Base-by-base conservation (phyloP, 2,888 invertebrate species). In the Chaitophorus viminalis region DNA sequence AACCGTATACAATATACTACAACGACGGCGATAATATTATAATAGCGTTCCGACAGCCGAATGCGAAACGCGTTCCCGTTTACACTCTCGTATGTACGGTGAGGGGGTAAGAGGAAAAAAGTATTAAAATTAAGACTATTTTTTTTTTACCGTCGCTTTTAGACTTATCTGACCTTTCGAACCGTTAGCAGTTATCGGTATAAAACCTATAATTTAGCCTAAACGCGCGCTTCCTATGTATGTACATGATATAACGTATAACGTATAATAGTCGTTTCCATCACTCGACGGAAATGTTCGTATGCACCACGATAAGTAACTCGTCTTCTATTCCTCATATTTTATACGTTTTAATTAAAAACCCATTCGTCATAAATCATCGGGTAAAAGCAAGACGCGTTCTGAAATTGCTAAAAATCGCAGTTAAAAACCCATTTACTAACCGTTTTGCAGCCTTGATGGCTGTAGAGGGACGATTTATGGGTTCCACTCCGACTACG, bases 321-420 rank as follows among this genome's bases (percentile, higher is more conserved):
- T 36, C 36, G 36, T 39, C 36, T 39, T 17, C 60, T 65, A 72
- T 33, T 54, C 21, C 54, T 54, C 60, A 29, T 79, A 17, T 3
- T 39, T 39, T 5, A 29, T 46, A 46, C 70, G 31, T 81, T 81
- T 72, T 82, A 46, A 82, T 82, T 82, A 82, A 82, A 82, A 82
- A 82, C 33, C 52, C 52, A 31, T 82, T 33, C n/a, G 21, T 54
- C 33, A 5, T 82, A 74, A 82, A 82, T 82, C 82, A 82, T 60
- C 18, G 52, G 33, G 0, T 9, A 8, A 72, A 82, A 82, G 54
- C 52, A 52, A 82, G 17, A 33, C 52, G n/a, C 11, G 46, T 9
- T 46, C 74, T n/a, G n/a, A 54, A 52, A 82, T 81, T 9, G 29
- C 79, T 60, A 81, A 70, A 82, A 72, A n/a, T 65, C n/a, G 9